These are phyloP conservation scores for Anoplopoma fimbria DNA, from an alignment of 2,113 vertebrate genomes.

Conservation along the genomic window DNA sequence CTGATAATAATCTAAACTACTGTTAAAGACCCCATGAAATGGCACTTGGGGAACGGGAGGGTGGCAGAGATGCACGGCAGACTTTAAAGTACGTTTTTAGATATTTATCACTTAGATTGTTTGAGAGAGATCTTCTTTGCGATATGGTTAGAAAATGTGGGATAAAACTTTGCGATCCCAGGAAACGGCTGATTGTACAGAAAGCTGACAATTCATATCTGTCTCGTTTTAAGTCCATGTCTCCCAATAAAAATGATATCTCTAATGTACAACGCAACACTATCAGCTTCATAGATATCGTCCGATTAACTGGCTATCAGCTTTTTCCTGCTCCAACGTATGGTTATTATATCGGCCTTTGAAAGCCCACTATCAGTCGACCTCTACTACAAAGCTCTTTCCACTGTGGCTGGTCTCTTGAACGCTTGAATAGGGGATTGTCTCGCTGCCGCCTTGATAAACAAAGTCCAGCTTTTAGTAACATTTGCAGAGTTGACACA, in stretches of 20 bases:
- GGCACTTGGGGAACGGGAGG: background rate
- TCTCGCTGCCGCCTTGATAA: background rate
- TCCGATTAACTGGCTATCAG: background rate
- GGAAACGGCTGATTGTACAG: background rate
- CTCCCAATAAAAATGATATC: too few relatives aligned
- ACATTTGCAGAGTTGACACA: conserved; percentile 54
- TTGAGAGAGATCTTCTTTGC: background rate
- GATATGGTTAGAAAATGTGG: background rate
- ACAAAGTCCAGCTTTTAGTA: conserved; percentile 28
- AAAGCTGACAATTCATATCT: background rate
- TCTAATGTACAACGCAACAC: too few relatives aligned
- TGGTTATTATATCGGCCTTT: background rate
- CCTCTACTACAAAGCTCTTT: background rate
- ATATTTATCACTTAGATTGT: background rate
- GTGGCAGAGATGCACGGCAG: background rate
- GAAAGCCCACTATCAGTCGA: background rate
- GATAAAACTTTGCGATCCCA: background rate
- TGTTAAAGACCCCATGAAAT: background rate
- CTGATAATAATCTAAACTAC: background rate
- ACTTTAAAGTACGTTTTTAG: background rate
- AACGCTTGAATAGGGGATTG: background rate
- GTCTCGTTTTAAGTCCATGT: background rate
- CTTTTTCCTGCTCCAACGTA: background rate
- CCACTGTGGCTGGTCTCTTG: background rate
- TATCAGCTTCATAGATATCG: too few relatives aligned